A percentile compares a stretch with the other conserved stretches of the same genome.
Conservation (phyloP, 1,140 invertebrate species). For the Musca vetustissima region DNA sequence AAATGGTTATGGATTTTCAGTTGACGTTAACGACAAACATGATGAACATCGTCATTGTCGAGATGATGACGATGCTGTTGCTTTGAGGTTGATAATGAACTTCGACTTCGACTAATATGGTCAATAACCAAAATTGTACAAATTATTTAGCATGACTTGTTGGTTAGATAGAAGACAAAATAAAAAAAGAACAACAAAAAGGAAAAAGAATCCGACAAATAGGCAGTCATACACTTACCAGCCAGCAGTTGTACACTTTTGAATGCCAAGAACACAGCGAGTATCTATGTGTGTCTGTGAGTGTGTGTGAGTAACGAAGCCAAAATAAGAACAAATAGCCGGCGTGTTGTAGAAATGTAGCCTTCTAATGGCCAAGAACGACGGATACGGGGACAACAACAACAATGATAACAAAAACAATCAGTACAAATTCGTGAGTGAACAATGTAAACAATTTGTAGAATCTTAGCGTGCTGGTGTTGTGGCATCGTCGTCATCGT, state of each 20-base stretch:
- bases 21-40: no score
- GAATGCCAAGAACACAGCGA: no score
- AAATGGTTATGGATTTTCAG: no score
- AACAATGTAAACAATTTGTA: constrained; percentile 8
- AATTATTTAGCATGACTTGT: constrained; percentile 7
- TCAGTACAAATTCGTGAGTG: background rate
- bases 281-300: no score
- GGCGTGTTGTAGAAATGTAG: no score
- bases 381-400: background rate
- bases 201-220: no score
- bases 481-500: no score
- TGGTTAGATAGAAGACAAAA: background rate
- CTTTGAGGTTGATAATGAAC: constrained; percentile 11
- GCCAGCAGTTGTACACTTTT: no score
- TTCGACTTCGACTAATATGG: background rate
- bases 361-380: background rate
- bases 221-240: no score
- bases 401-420: no score
- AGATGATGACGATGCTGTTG: background rate
- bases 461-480: background rate
- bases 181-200: background rate
- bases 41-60: background rate
- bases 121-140: constrained; percentile 7
- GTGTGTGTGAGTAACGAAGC: no score
- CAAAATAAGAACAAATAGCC: no score